Conservation (phyloP, 2,113 vertebrate genomes). For the Sus scrofa region DNA sequence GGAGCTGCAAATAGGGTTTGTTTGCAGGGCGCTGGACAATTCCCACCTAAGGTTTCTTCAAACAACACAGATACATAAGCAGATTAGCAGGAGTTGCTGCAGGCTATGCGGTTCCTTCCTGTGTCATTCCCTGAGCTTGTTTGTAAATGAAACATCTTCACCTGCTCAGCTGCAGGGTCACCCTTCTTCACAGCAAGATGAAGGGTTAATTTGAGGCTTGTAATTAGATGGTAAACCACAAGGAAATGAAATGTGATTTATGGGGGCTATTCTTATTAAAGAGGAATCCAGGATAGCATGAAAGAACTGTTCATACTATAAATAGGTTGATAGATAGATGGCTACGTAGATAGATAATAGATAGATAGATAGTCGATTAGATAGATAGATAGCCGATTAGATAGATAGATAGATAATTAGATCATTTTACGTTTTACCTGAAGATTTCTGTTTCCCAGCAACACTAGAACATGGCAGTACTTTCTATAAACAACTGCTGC, state of each 20-base stretch:
- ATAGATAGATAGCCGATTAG: no score
- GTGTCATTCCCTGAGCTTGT: background rate
- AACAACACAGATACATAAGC: background rate
- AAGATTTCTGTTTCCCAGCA: background rate
- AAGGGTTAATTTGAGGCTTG: background rate
- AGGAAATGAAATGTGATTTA: background rate
- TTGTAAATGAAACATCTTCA: background rate
- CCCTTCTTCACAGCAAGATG: background rate
- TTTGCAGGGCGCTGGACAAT: fast-evolving
- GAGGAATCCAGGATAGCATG: background rate
- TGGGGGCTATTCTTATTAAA: background rate
- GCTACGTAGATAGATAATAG: no score
- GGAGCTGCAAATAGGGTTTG: background rate
- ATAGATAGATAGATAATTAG: no score
- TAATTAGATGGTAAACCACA: background rate
- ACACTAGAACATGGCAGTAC: fast-evolving
- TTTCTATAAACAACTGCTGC: background rate
- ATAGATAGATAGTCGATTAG: no score
- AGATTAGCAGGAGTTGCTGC: fast-evolving
- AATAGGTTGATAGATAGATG: no score
- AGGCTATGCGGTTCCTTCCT: fast-evolving
- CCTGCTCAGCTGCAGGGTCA: background rate
- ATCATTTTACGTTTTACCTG: background rate
- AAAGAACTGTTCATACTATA: background rate
- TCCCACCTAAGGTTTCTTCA: background rate